phyloP scores from a whole-genome alignment of 2,888 invertebrate species.

The Nephrotoma flavescens region DNA sequence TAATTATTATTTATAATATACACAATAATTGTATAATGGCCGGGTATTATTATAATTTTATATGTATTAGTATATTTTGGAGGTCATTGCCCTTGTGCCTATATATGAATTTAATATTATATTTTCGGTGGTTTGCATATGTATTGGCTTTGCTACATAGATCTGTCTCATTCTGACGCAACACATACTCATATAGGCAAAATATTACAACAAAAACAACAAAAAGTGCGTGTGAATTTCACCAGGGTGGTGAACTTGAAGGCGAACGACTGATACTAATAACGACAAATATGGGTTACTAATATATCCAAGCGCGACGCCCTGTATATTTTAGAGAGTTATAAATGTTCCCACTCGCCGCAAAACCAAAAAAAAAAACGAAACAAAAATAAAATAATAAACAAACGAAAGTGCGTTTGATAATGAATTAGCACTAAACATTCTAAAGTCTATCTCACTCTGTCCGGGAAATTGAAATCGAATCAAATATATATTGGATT shows the following conservation, averaged over 20 bases:
- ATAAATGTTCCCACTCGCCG: not conserved
- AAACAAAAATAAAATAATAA: not conserved
- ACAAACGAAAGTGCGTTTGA: not conserved
- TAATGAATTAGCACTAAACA: not conserved
- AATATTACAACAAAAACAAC: not conserved
- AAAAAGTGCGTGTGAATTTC: not conserved
- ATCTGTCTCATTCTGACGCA: not conserved
- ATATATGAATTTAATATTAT: not conserved
- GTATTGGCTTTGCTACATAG: not conserved
- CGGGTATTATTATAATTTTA: not conserved
- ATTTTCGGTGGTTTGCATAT: not conserved
- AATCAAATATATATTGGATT: not conserved
- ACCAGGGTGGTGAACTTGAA: not conserved
- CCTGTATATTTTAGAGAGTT: not conserved
- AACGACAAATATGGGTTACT: not conserved
- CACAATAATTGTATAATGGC: not conserved
- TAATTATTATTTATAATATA: not conserved
- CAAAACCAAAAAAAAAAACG: not conserved
- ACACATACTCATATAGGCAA: not conserved
- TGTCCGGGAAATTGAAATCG: not conserved
- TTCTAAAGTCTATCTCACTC: not conserved
- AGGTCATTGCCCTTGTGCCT: not conserved
- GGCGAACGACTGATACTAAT: not conserved
- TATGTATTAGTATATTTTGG: not conserved
- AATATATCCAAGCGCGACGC: not conserved